A percentile compares a stretch with the other conserved stretches of the same genome.
phyloP scores from a whole-genome alignment of 1,140 invertebrate genomes.

The Hormaphis cornu region DNA sequence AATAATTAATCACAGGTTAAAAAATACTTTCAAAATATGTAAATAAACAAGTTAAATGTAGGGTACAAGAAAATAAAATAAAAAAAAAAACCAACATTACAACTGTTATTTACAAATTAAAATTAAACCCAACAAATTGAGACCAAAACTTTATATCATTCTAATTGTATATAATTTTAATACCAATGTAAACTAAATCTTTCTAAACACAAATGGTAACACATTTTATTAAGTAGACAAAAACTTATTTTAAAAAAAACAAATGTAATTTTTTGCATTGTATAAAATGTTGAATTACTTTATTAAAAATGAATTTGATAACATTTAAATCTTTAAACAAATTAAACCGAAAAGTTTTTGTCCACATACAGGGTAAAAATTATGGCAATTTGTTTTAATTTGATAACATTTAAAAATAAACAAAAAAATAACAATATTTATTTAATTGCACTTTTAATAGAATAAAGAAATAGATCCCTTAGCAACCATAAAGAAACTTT shows the following conservation, averaged over 20 bases:
- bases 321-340: constrained; percentile 12
- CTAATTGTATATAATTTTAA: constrained; percentile 14
- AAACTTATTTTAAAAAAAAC: constrained; percentile 25
- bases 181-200: constrained; percentile 27
- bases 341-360: constrained; percentile 14
- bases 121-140: constrained; percentile 16
- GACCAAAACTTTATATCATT: background rate
- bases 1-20: background rate
- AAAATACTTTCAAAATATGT: constrained; percentile 19
- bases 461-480: constrained; percentile 12
- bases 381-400: constrained; percentile 28
- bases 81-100: background rate
- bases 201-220: constrained; percentile 32
- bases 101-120: background rate
- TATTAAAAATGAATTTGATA: constrained; percentile 21
- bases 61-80: background rate
- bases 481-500: background rate
- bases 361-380: background rate
- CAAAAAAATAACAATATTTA: constrained; percentile 18
- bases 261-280: constrained; percentile 11
- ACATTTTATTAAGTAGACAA: constrained; percentile 32
- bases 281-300: constrained; percentile 29
- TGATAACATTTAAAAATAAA: constrained; percentile 26
- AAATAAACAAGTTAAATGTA: constrained; percentile 12
- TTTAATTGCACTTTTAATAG: constrained; percentile 27